Evolutionary conservation across 2,888 invertebrate genomes (phyloP).

Genomic region (Drosophila paranaensis): DNA sequence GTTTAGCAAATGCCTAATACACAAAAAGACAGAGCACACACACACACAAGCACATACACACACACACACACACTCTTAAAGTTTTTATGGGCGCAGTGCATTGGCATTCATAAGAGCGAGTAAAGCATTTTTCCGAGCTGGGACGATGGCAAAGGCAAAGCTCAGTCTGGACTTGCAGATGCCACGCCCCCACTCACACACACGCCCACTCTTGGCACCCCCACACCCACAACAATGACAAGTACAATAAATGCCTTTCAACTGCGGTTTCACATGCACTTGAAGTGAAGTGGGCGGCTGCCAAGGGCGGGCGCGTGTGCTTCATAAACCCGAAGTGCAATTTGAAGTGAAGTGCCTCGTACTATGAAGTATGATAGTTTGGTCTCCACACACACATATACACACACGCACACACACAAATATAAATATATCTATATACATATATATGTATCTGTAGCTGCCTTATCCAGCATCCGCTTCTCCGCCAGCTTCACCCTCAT

Average conservation of each 20-base stretch:
- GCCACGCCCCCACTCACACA: slow-evolving; percentile 5
- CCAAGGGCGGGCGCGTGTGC: slow-evolving; percentile 25
- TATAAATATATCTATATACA: background rate
- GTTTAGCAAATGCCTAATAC: slow-evolving; percentile 78
- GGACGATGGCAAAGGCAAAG: background rate
- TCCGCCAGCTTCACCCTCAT: background rate
- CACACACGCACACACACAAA: background rate
- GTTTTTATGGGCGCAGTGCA: slow-evolving; percentile 69
- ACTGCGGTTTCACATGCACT: slow-evolving; percentile 82
- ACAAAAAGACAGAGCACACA: slow-evolving; percentile 54
- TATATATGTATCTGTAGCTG: background rate
- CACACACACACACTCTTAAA: slow-evolving; percentile 16
- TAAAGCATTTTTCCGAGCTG: slow-evolving; percentile 56
- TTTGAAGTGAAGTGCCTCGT: slow-evolving; percentile 77
- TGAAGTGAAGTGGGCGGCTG: slow-evolving; percentile 63
- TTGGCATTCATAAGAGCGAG: slow-evolving; percentile 76
- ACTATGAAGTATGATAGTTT: slow-evolving; percentile 72
- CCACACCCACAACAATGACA: slow-evolving; percentile 69
- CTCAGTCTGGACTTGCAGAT: slow-evolving; percentile 36
- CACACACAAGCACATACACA: slow-evolving; percentile 33
- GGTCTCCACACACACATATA: slow-evolving; percentile 19
- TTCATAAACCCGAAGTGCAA: slow-evolving; percentile 71
- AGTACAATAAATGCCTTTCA: slow-evolving; percentile 82
- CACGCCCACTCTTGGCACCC: slow-evolving; percentile 5
- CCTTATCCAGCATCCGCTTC: background rate